Base-by-base conservation (phyloP, 2,888 invertebrate species). In the Gari tellinella region DNA sequence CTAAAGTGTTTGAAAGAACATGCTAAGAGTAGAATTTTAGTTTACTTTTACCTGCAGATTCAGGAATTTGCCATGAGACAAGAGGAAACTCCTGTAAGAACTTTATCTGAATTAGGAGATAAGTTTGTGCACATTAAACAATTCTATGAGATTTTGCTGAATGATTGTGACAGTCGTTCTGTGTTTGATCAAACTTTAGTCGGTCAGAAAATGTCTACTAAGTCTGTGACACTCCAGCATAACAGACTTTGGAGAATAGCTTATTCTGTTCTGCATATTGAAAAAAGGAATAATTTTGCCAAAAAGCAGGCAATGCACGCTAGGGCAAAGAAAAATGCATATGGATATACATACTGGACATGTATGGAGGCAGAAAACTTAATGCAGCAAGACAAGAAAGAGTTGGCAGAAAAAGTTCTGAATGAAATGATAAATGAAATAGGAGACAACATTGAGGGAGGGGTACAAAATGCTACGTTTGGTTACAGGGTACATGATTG, bases 331-430 rank as follows among this genome's bases (percentile, higher is more conserved):
- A 51, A 58, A 23, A 46, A 66, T 19, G 45, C 52, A 23, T 61
- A 61, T 26, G 19, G 37, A 1, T 72, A 62, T 40, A 51, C 66
- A 25, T 72, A 51, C 52, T 72, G 72, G 72, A 62, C 19, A 17
- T 66, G 56, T 37, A 51, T 46, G 7, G 66, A 72, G 40, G 57
- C 57, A 7, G 66, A 57, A 17, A 57, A 57, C 25, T 56, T 62
- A 19, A 41, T 72, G 23, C 19, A 38, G 12, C 51, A 53, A 7
- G 62, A 56, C 23, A 51, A 43, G 25, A 46, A 57, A n/a, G 56
- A 57, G 3, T 41, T 52, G n/a, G 57, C 66, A 0, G 49, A 41
- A 10, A 26, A 67, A 31, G 15, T 43, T 5, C 17, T 67, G 15
- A 26, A 49, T 64, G n/a, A 19, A 4, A 12, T 64, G 4, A 38